Evolutionary conservation across 2,113 vertebrate species (phyloP).

Genomic region (Psittacula cyanocephala): DNA sequence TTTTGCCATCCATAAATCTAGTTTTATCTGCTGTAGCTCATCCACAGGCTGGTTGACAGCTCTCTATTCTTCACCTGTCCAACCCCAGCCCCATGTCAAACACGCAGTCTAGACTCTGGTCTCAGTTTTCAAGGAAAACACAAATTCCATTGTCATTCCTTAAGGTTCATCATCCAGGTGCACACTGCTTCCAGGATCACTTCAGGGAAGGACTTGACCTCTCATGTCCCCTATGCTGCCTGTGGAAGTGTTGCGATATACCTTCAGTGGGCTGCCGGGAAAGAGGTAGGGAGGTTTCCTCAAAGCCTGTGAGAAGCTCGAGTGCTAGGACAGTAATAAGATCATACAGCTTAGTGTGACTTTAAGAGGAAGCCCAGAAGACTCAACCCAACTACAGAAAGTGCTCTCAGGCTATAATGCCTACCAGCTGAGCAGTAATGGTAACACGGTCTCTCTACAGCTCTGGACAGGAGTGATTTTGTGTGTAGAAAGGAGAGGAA

Average conservation of each 20-base stretch:
- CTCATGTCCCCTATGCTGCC: neutral
- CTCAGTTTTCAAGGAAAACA: slow-evolving; percentile 35
- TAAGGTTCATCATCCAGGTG: neutral
- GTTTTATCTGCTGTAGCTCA: neutral
- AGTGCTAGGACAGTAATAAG: neutral
- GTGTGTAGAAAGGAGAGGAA: neutral
- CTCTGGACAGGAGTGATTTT: neutral
- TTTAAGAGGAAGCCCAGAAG: neutral
- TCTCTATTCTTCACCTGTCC: neutral
- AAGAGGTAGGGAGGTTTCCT: neutral
- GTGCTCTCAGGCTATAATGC: neutral
- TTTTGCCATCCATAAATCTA: neutral
- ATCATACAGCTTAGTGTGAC: neutral
- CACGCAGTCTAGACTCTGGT: neutral
- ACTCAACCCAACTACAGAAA: neutral
- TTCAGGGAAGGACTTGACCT: neutral
- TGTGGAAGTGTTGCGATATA: neutral
- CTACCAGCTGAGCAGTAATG: neutral
- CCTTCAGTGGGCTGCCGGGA: neutral
- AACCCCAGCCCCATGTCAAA: neutral
- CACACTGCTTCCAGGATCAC: neutral
- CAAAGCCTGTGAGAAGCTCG: neutral
- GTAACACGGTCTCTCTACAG: neutral
- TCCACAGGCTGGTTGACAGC: neutral
- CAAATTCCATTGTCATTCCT: neutral